Evolutionary conservation across 2,113 vertebrate species (phyloP).

Genomic region (Barnardius zonarius): DNA sequence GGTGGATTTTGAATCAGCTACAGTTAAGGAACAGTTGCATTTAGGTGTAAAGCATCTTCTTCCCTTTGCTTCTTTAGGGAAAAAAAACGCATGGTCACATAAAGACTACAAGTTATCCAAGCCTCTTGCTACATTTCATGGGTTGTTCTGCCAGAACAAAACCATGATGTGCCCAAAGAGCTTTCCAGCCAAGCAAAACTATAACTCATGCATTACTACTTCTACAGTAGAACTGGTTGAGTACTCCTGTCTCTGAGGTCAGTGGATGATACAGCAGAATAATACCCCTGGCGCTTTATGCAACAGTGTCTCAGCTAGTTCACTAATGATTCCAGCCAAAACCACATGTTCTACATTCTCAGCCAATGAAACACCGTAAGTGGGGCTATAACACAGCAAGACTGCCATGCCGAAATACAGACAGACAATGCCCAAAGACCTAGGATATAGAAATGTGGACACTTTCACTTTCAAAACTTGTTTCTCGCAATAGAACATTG

Average conservation of each 20-base stretch:
- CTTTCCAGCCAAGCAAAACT: slow-evolving; percentile 19
- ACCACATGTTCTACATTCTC: slow-evolving; percentile 53
- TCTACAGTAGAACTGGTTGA: not conserved
- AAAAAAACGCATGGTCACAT: not conserved
- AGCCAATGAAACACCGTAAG: slow-evolving; percentile 43
- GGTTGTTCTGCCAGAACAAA: not conserved
- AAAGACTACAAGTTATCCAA: not conserved
- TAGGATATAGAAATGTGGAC: not conserved
- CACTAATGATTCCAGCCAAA: slow-evolving; percentile 10
- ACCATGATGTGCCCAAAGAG: not conserved
- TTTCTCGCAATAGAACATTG: not conserved
- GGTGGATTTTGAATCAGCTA: not conserved
- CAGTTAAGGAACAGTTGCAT: not conserved
- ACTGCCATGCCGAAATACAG: not conserved
- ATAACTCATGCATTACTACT: not conserved
- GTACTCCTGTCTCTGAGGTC: slow-evolving; percentile 27
- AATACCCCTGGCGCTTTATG: not conserved
- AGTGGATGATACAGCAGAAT: slow-evolving; percentile 43
- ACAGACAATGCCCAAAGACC: not conserved
- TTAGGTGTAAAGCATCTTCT: not conserved
- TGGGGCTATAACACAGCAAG: not conserved
- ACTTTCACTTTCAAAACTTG: not conserved
- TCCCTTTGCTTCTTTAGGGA: not conserved
- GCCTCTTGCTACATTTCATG: not conserved
- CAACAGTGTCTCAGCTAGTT: slow-evolving; percentile 1